phyloP scores from a whole-genome alignment of 2,797 vertebrate genomes.

The Paramormyrops hopkinsi region DNA sequence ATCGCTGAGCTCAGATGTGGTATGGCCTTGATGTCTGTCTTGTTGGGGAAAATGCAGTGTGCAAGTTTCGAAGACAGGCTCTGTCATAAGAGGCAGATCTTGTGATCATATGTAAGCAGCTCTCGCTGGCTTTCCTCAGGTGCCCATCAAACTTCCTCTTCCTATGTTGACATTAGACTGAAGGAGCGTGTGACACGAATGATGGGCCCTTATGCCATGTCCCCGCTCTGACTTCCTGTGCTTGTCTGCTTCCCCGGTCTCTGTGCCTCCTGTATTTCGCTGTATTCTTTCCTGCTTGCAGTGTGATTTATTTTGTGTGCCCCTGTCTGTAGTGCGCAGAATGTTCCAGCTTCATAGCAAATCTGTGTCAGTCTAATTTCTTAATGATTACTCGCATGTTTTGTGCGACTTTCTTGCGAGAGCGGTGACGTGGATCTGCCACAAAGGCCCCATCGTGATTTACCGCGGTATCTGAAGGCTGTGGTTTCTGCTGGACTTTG shows the following conservation, averaged over 20 bases:
- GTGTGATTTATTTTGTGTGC: background rate
- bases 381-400: background rate
- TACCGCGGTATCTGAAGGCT: background rate
- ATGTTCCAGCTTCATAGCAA: background rate
- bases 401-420: background rate
- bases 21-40: background rate
- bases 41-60: background rate
- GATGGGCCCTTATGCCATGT: background rate
- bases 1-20: background rate
- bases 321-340: background rate
- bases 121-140: background rate
- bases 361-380: background rate
- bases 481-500: background rate
- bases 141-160: background rate
- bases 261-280: background rate
- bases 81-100: background rate
- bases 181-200: background rate
- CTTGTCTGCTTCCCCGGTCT: background rate
- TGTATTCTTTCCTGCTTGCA: background rate
- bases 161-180: background rate
- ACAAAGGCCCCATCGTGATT: background rate
- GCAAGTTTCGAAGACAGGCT: background rate
- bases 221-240: background rate
- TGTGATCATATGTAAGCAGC: background rate
- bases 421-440: background rate